Evolutionary conservation across 1,140 invertebrate species (phyloP), one percentile per base, ranked within the genome.

Genomic region (Atta texana): DNA sequence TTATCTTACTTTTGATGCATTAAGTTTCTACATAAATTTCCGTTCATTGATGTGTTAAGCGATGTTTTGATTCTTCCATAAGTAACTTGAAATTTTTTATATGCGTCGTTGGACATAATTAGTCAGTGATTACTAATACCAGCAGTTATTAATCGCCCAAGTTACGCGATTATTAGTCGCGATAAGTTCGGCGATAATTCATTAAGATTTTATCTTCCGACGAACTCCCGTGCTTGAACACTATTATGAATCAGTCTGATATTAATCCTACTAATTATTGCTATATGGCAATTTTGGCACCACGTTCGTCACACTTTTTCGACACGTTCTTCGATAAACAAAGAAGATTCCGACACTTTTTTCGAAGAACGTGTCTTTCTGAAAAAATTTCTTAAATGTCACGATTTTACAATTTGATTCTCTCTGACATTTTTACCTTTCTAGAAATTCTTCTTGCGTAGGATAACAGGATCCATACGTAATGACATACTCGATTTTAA

Each of bases 261-360:
- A 82, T 84, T 84, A 75, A 84, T 75, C 39, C 69, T 84, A 84
- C 24, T 84, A 84, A 84, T 84, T 84, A 84, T 84, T 84, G 80
- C 80, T 84, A 84, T 84, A 24, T 55, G 80, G 74, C 55, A 74
- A 84, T 84, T 84, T 84, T 84, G 80, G 80, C 80, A 82, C 57
- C 39, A 61, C 39, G 44, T 75, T 84, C 69, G 69, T 75, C 80
- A 34, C n/a, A 8, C 39, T 63, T 74, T 82, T 75, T 28, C 39
- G 6, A 57, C 21, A 72, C n/a, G 10, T 72, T 31, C 5, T 28
- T 7, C 39, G 8, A 74, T n/a, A 49, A 71, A 72, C 18, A 31
- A 8, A 18, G 6, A 12, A 28, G 16, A 72, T 18, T 71, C 39
- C 7, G 16, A 8, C 4, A 21, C 18, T 14, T 49, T 49, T 10